These are phyloP conservation scores for Atlantisia rogersi DNA, from an alignment of 2,113 vertebrate genomes.

Conservation along the genomic window DNA sequence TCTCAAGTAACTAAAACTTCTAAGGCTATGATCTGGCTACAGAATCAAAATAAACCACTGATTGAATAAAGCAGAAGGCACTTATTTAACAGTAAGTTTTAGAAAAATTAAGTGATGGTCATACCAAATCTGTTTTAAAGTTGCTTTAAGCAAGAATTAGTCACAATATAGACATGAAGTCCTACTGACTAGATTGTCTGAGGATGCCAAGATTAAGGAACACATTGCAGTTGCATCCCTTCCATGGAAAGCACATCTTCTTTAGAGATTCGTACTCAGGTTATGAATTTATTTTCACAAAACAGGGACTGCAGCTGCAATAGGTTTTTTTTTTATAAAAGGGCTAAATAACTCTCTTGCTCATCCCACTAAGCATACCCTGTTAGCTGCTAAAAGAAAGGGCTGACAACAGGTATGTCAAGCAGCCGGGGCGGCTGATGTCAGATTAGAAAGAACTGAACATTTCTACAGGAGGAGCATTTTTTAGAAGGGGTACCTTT, in stretches of 20 bases:
- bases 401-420: not conserved
- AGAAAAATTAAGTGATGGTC: conserved; percentile 4
- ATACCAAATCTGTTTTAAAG: not conserved
- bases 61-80: conserved; percentile 67
- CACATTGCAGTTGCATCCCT: not conserved
- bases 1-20: not conserved
- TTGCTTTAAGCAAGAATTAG: conserved; percentile 40
- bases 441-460: not conserved
- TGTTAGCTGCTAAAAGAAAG: not conserved
- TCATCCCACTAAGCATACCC: not conserved
- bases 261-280: not conserved
- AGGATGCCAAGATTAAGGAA: not conserved
- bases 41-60: conserved; percentile 22
- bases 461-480: not conserved
- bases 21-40: conserved; percentile 22
- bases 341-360: not conserved
- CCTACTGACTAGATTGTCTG: conserved; percentile 60
- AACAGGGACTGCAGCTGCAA: not conserved
- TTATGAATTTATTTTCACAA: not conserved
- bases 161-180: not conserved
- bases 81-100: conserved; percentile 47
- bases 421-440: not conserved
- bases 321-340: not conserved
- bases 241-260: not conserved
- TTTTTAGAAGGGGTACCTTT: not conserved